A percentile compares a stretch with the other conserved stretches of the same genome.
Conservation (phyloP, 2,797 vertebrate genomes). For the Agapornis canus region DNA sequence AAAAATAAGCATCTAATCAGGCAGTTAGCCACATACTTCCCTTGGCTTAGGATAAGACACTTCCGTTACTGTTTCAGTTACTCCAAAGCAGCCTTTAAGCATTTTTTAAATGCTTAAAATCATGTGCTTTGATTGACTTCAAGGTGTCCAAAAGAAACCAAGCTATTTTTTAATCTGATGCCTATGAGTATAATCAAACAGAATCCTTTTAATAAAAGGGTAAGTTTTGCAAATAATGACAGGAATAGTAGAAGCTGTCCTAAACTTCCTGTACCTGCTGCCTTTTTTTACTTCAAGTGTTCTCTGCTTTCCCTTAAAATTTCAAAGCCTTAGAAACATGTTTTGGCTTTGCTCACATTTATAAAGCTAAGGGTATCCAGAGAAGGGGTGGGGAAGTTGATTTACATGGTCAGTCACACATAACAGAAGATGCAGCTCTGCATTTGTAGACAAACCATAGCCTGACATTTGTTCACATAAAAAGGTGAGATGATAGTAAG, state of each 20-base stretch:
- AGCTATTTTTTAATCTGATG: background rate
- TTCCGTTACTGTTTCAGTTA: background rate
- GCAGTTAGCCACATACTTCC: background rate
- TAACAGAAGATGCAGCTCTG: background rate
- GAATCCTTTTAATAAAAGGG: background rate
- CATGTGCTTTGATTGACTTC: background rate
- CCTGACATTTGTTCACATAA: constrained; percentile 1
- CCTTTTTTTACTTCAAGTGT: background rate
- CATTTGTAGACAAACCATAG: background rate
- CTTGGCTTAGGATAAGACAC: background rate
- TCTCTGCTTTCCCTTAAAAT: background rate
- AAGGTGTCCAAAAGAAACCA: background rate
- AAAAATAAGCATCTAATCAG: background rate
- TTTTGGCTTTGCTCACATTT: background rate
- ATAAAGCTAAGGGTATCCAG: background rate
- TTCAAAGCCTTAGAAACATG: background rate
- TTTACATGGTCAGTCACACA: background rate
- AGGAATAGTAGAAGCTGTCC: background rate
- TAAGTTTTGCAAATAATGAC: background rate
- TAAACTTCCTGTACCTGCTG: background rate
- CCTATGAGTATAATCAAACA: background rate
- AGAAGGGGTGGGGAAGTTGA: accelerated
- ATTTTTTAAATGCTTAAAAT: background rate
- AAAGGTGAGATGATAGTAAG: too few relatives aligned
- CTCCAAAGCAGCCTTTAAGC: background rate